phyloP scores from a whole-genome alignment of 2,797 vertebrate species.

The Cetoscarus ocellatus region DNA sequence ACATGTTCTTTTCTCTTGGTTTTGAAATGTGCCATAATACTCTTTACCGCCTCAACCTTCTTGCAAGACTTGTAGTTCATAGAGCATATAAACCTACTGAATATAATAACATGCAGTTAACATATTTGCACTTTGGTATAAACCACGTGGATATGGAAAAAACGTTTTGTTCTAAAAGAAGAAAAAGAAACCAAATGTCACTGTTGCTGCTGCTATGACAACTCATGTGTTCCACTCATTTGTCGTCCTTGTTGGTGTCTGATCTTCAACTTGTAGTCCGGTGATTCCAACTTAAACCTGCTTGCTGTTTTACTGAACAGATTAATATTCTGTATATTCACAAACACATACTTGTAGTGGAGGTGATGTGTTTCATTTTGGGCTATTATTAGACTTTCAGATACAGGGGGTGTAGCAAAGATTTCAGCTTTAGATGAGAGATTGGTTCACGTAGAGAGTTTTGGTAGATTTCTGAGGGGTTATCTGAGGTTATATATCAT shows the following conservation, averaged over 20 bases:
- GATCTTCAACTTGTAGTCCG: conserved; percentile 72
- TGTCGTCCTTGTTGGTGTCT: conserved; percentile 76
- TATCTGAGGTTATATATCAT: conserved; percentile 32
- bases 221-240: conserved; percentile 65
- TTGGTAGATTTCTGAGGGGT: conserved; percentile 21
- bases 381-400: conserved; percentile 21
- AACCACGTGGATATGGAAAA: conserved; percentile 75
- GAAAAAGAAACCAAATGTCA: conserved; percentile 76
- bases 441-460: conserved; percentile 33
- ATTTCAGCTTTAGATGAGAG: conserved; percentile 36
- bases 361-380: conserved; percentile 44
- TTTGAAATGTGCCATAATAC: conserved; percentile 88
- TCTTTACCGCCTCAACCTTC: conserved; percentile 77
- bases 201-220: conserved; percentile 76
- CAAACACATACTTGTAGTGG: conserved; percentile 49
- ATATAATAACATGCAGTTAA: conserved; percentile 64
- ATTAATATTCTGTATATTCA: conserved; percentile 71
- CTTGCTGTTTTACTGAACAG: conserved; percentile 77
- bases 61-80: conserved; percentile 80
- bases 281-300: conserved; percentile 75
- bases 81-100: conserved; percentile 67
- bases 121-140: conserved; percentile 77
- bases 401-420: conserved; percentile 45
- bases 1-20: conserved; percentile 78
- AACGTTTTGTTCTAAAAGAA: conserved; percentile 73